Evolutionary conservation across 2,888 invertebrate species (phyloP).

Genomic region (Masnerella sp.): DNA sequence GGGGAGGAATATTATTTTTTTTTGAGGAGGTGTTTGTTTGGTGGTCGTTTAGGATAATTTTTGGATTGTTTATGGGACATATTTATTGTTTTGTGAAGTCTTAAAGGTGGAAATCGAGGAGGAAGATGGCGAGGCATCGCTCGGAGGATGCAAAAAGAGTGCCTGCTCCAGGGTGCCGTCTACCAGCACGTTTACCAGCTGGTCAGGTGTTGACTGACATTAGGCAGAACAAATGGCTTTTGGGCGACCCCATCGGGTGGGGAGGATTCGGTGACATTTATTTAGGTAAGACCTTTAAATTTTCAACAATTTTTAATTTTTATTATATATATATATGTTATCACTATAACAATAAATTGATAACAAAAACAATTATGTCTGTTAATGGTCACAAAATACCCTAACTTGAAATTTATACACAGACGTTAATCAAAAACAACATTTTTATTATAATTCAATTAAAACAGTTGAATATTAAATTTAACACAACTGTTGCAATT

Average conservation of each 20-base stretch:
- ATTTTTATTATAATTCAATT: no score
- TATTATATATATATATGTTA: no score
- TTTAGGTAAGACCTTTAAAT: conserved; percentile 79
- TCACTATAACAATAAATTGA: no score
- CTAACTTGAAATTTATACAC: no score
- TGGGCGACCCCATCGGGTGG: conserved; percentile 90
- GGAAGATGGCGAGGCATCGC: conserved; percentile 70
- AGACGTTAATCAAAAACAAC: no score
- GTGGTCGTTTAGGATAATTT: not conserved
- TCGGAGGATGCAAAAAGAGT: conserved; percentile 69
- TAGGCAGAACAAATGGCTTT: conserved; percentile 89
- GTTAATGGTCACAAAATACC: no score
- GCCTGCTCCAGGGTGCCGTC: conserved; percentile 74
- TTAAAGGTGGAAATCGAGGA: conserved; percentile 44
- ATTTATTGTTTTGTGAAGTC: conserved; percentile 12
- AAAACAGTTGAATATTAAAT: no score
- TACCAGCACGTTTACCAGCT: conserved; percentile 79
- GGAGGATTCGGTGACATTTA: conserved; percentile 98
- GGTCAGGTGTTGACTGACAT: conserved; percentile 91
- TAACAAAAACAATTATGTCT: no score
- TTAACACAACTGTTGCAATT: no score
- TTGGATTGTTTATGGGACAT: no score
- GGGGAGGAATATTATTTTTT: no score
- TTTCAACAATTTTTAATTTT: no score
- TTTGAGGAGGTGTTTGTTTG: not conserved